These are phyloP conservation scores for Podabrus alpinus DNA, from an alignment of 2,888 invertebrate genomes.

Conservation along the genomic window DNA sequence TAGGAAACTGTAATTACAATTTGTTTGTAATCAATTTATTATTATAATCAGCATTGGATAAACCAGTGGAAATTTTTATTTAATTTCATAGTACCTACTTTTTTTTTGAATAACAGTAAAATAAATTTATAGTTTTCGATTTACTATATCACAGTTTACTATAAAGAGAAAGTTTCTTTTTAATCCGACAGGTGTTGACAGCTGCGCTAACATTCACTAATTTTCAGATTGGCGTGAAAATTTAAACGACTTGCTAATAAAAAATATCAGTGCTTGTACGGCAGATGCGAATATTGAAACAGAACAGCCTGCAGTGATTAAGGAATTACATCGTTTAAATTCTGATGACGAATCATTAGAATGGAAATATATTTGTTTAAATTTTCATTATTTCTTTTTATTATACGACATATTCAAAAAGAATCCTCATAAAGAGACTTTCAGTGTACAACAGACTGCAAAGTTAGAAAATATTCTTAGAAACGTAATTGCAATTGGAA, in stretches of 20 bases:
- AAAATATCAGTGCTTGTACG: neutral
- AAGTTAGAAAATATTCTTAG: slow-evolving; percentile 65
- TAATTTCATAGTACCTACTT: too few species aligned
- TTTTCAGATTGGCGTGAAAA: neutral
- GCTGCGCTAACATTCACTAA: neutral
- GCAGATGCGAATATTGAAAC: neutral
- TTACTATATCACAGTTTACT: neutral
- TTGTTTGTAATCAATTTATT: neutral
- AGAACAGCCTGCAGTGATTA: neutral
- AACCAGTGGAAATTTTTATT: too few species aligned
- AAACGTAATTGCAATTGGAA: slow-evolving; percentile 67
- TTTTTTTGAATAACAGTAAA: too few species aligned
- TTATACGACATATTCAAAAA: slow-evolving; percentile 39
- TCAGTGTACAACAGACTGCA: slow-evolving; percentile 72
- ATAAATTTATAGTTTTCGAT: neutral
- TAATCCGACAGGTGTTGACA: neutral
- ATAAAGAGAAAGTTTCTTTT: neutral
- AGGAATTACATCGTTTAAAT: slow-evolving; percentile 22
- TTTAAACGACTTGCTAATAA: neutral
- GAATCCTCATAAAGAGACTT: slow-evolving; percentile 46
- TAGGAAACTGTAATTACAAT: neutral
- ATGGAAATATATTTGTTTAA: slow-evolving; percentile 56
- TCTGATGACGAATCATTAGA: slow-evolving; percentile 40
- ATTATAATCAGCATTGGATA: neutral
- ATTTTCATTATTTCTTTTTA: slow-evolving; percentile 55